A percentile compares a stretch with the other conserved stretches of the same genome.
phyloP scores from a whole-genome alignment of 2,797 vertebrate genomes.

The Peromyscus aztecus region DNA sequence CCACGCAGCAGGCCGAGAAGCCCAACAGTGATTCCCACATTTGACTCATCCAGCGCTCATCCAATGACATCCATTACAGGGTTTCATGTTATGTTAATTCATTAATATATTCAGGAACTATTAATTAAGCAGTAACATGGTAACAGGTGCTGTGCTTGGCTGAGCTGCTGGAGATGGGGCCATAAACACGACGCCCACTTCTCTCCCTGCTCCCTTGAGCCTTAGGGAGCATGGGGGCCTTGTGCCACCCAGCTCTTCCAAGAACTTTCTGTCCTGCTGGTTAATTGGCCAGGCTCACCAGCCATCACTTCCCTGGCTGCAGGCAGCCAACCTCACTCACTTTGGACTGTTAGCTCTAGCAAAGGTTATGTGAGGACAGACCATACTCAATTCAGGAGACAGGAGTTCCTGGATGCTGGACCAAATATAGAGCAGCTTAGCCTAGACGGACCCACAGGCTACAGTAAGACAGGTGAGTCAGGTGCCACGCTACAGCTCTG shows the following conservation, averaged over 20 bases:
- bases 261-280: conserved; percentile 63
- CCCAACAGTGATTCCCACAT: not conserved
- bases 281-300: conserved; percentile 36
- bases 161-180: conserved; percentile 17
- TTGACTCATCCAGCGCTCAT: not conserved
- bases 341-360: not conserved
- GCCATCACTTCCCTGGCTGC: not conserved
- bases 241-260: not conserved
- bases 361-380: conserved; percentile 46
- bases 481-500: not conserved
- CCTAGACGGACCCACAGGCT: not conserved
- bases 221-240: not conserved
- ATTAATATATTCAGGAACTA: conserved; percentile 68
- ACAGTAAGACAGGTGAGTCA: not conserved
- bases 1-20: not conserved
- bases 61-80: conserved; percentile 2
- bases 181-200: not conserved
- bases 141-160: conserved; percentile 40
- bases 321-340: not conserved
- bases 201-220: not conserved
- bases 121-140: conserved; percentile 51
- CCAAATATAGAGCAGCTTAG: not conserved
- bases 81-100: conserved; percentile 64
- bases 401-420: not conserved
- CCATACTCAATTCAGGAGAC: not conserved